Conservation (phyloP, 2,888 invertebrate species). For the Acheta domesticus region DNA sequence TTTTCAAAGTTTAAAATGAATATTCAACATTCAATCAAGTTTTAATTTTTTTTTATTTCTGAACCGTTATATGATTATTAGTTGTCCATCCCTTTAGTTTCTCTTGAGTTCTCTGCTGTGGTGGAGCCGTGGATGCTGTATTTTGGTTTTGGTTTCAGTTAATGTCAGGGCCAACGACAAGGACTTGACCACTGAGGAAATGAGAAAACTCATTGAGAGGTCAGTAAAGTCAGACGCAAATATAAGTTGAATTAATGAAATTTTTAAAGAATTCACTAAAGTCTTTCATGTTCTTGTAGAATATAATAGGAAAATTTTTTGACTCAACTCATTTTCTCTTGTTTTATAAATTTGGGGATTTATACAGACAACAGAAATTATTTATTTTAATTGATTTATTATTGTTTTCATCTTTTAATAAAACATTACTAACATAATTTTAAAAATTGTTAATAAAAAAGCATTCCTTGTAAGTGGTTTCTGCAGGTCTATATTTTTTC, state of each 20-base stretch:
- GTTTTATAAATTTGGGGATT: no score
- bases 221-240: slow-evolving; percentile 58
- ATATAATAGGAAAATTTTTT: no score
- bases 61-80: background rate
- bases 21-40: background rate
- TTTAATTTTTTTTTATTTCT: slow-evolving; percentile 18
- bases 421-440: no score
- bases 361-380: no score
- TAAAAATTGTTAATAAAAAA: no score
- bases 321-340: no score
- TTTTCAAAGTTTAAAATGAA: background rate
- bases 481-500: no score
- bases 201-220: slow-evolving; percentile 97
- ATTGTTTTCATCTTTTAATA: no score
- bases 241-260: background rate
- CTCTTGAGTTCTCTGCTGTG: background rate
- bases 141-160: slow-evolving; percentile 57
- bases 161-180: slow-evolving; percentile 67
- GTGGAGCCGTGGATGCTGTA: slow-evolving; percentile 42
- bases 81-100: background rate
- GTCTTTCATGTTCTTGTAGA: no score
- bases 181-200: slow-evolving; percentile 94
- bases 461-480: no score
- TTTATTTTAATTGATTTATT: no score
- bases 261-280: background rate